A percentile compares a stretch with the other conserved stretches of the same genome.
These are phyloP conservation scores for Rhamnusium bicolor DNA, from an alignment of 2,888 invertebrate genomes.

Conservation along the genomic window DNA sequence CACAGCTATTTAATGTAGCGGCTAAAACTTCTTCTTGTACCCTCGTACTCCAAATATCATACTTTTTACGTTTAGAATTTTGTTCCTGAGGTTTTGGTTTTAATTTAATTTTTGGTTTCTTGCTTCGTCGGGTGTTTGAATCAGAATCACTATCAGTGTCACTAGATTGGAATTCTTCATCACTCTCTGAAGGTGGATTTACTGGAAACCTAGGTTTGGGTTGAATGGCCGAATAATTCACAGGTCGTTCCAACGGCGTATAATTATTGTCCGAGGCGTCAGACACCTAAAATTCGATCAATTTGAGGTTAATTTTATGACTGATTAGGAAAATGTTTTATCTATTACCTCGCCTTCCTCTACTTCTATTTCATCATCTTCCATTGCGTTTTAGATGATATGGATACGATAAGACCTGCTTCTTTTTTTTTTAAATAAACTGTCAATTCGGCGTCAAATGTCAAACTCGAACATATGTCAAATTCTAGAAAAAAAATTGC, in stretches of 20 bases:
- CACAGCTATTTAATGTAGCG: conserved; percentile 84
- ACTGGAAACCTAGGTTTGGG: conserved; percentile 59
- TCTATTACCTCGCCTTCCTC: conserved; percentile 57
- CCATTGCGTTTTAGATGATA: conserved; percentile 39
- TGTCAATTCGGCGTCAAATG: not conserved
- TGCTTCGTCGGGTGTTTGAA: conserved; percentile 69
- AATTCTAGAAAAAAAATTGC: not conserved
- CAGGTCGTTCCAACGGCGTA: conserved; percentile 75
- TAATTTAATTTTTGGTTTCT: conserved; percentile 74
- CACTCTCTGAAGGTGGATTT: conserved; percentile 71
- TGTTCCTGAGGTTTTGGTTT: conserved; percentile 65
- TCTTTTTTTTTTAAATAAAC: conserved; percentile 5
- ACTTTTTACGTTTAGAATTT: conserved; percentile 77
- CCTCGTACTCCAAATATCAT: conserved; percentile 83
- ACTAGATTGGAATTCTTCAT: conserved; percentile 66
- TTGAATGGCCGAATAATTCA: conserved; percentile 65
- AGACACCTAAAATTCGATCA: conserved; percentile 55
- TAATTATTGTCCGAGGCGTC: conserved; percentile 71
- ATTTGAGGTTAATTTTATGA: conserved; percentile 14
- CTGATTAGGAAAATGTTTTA: conserved; percentile 46
- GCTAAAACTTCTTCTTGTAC: conserved; percentile 86
- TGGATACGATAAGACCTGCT: not conserved
- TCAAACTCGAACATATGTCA: not conserved
- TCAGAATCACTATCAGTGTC: conserved; percentile 79
- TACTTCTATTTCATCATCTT: conserved; percentile 49